phyloP scores from a whole-genome alignment of 2,888 invertebrate species.

The Latrodectus hesperus region DNA sequence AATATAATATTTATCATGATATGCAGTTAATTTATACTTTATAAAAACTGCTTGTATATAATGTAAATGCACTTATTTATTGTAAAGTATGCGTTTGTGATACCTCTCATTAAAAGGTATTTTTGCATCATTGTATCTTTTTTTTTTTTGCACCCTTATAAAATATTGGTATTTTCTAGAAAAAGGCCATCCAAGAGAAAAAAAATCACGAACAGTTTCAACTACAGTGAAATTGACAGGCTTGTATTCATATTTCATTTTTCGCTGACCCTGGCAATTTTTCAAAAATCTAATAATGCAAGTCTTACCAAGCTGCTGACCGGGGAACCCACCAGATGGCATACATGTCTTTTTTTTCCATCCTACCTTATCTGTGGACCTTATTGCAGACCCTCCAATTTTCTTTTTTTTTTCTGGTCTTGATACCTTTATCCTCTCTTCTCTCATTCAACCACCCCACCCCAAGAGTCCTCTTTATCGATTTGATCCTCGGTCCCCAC shows the following conservation, averaged over 20 bases:
- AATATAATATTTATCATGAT: too few species aligned
- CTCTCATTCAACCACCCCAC: conserved; percentile 4
- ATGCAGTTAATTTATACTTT: too few species aligned
- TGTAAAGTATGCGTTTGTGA: too few species aligned
- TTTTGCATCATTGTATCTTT: too few species aligned
- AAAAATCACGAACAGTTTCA: too few species aligned
- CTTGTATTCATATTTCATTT: not conserved
- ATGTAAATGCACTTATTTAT: too few species aligned
- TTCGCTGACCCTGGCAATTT: conserved; percentile 45
- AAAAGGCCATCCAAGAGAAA: too few species aligned
- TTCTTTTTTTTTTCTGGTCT: not conserved
- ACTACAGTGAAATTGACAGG: too few species aligned
- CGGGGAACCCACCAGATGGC: conserved; percentile 42
- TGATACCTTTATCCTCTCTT: conserved; percentile 32
- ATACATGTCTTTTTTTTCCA: conserved; percentile 2
- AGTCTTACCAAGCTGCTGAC: conserved; percentile 56
- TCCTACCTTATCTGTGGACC: not conserved
- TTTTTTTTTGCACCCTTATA: too few species aligned
- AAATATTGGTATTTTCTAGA: too few species aligned
- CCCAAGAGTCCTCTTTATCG: conserved; percentile 39
- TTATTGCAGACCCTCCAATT: not conserved
- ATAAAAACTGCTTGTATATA: too few species aligned
- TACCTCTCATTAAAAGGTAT: too few species aligned
- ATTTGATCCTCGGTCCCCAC: conserved; percentile 26
- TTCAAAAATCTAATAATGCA: conserved; percentile 41